Percentiles rank a stretch among this genome's conserved stretches.
phyloP scores from a whole-genome alignment of 1,140 invertebrate species.

The Vollenhovia emeryi region DNA sequence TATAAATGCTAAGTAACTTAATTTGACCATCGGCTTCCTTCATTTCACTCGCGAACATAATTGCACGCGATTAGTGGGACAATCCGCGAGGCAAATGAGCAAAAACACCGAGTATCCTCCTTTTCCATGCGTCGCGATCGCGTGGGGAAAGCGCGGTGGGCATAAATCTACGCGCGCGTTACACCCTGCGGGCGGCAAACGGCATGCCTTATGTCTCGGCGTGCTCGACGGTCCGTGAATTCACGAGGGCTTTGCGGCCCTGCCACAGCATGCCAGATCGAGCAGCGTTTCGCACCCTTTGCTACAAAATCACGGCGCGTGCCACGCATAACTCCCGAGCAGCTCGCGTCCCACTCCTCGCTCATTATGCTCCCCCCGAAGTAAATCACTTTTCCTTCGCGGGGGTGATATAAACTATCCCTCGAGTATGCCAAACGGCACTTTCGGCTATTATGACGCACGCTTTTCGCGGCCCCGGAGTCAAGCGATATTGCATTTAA shows the following conservation, averaged over 20 bases:
- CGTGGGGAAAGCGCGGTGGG: background rate
- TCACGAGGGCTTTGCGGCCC: constrained; percentile 56
- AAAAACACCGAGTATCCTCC: background rate
- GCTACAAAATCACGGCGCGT: constrained; percentile 65
- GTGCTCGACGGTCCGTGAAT: constrained; percentile 50
- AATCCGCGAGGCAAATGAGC: background rate
- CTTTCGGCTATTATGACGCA: constrained; percentile 6
- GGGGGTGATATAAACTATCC: background rate
- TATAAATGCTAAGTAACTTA: too few relatives aligned
- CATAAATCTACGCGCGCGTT: constrained; percentile 34
- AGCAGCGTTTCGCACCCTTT: constrained; percentile 60
- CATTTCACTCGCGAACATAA: too few relatives aligned
- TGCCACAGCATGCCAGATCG: constrained; percentile 34
- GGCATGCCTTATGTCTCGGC: constrained; percentile 55
- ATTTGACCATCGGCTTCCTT: too few relatives aligned
- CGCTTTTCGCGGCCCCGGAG: background rate
- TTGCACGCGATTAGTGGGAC: background rate
- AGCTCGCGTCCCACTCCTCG: constrained; percentile 11
- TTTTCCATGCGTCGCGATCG: background rate
- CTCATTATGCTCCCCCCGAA: constrained; percentile 24
- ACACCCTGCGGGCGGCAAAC: constrained; percentile 45
- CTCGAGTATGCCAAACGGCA: constrained; percentile 13
- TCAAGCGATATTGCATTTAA: background rate
- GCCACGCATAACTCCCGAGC: constrained; percentile 56
- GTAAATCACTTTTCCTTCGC: constrained; percentile 49